Conservation (phyloP, 35 echinoderm and acorn worm genomes). For the Amphiura filiformis region DNA sequence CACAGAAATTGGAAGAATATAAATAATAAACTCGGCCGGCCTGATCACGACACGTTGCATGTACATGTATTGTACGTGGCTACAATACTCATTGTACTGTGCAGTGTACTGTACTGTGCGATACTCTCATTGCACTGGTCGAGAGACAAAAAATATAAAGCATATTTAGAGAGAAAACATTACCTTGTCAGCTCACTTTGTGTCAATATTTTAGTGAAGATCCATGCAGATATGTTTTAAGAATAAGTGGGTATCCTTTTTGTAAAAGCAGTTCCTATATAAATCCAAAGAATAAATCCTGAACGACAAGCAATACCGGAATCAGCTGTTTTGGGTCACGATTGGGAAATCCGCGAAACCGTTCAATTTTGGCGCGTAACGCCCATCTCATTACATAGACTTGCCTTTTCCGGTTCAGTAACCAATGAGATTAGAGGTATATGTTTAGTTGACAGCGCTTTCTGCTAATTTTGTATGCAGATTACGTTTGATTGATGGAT, state of each 20-base stretch:
- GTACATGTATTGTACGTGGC: too few relatives aligned
- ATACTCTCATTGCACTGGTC: too few relatives aligned
- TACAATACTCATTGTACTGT: too few relatives aligned
- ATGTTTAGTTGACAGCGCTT: background rate
- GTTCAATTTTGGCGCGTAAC: background rate
- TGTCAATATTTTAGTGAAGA: background rate
- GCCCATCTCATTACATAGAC: slow-evolving; percentile 4
- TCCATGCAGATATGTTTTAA: background rate
- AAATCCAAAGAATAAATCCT: background rate
- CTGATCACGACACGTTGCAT: too few relatives aligned
- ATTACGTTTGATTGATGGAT: too few relatives aligned
- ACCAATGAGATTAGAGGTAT: background rate
- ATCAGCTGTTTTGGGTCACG: background rate
- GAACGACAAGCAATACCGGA: background rate
- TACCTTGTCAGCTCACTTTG: background rate
- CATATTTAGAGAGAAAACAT: too few relatives aligned
- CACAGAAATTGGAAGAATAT: too few relatives aligned
- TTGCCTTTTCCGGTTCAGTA: slow-evolving; percentile 10
- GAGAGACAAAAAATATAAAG: too few relatives aligned
- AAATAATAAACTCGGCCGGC: too few relatives aligned
- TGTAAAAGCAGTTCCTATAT: background rate
- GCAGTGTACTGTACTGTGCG: too few relatives aligned
- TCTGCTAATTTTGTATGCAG: too few relatives aligned
- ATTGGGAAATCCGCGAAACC: background rate
- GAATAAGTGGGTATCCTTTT: background rate